Base-by-base conservation (phyloP, 1,140 invertebrate genomes). In the Scaptomyza hsui region DNA sequence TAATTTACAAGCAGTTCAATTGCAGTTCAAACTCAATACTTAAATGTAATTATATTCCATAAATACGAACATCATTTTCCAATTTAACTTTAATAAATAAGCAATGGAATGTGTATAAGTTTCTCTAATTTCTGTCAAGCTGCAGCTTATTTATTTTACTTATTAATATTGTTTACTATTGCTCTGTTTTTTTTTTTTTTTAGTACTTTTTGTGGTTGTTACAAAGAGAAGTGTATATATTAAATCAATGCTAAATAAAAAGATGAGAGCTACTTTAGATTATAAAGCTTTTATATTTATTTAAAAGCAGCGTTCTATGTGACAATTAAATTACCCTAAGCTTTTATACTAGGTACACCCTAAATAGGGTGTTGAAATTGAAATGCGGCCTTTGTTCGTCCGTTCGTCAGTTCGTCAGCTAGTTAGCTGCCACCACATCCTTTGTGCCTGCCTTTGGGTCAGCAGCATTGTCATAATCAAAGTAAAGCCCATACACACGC, bases 391-490 rank as follows among this genome's bases (percentile, higher is more conserved):
- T 52, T 56, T 13, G 51, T n/a, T 37, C 4, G 32, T n/a, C 32
- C 26, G 4, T 51, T 55, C 26, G 49, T 55, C 44, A 1, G n/a
- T 7, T 37, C 4, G 12, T n/a, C 32, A 29, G 7, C 9, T 29
- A 48, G 53, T 42, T 18, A 45, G 61, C 10, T 61, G 59, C 41
- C 41, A 51, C 59, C 47, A 29, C 45, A 26, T 55, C 41, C 39
- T 47, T 26, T 26, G 10, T 41, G 21, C 12, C 21, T 42, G 45
- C 44, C 77, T 16, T 21, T 4, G 26, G 63, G 45, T 67, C 63
- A 57, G 35, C 26, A 44, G 67, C 19, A 56, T 65, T 57, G 62
- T 71, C 68, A 71, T 71, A 71, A 71, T 65, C 68, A 71, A 57
- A 56, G 52, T 57, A 32, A 65, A 51, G 41, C 39, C 52, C 32